Conservation (phyloP, 2,797 vertebrate species). For the Halcyon leucocephala region DNA sequence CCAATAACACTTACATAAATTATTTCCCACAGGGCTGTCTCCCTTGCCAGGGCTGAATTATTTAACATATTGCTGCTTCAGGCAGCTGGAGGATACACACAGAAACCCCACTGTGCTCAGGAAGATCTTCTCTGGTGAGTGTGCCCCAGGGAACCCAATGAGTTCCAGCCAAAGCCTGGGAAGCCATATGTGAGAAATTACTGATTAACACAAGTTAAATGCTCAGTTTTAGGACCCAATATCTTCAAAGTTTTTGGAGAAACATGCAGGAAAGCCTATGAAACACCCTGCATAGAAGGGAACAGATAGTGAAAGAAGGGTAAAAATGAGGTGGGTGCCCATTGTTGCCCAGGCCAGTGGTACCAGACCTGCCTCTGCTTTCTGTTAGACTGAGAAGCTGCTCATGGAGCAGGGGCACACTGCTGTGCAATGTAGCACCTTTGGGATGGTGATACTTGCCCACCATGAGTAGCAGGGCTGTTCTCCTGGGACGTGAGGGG, state of each 20-base stretch:
- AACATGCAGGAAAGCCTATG: not conserved
- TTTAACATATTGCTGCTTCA: not conserved
- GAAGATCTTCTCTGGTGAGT: not conserved
- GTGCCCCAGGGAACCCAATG: not conserved
- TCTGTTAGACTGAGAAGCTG: not conserved
- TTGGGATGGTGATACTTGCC: not conserved
- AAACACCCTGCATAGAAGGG: not conserved
- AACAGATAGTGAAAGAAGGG: not conserved
- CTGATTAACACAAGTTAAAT: fast-evolving
- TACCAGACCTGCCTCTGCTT: fast-evolving
- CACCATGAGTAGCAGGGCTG: fast-evolving
- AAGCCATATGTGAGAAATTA: not conserved
- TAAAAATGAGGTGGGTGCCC: not conserved
- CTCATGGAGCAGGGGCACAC: not conserved
- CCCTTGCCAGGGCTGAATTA: not conserved
- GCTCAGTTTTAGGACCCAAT: not conserved
- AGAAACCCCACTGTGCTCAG: not conserved
- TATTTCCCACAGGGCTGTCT: not conserved
- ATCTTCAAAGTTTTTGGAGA: not conserved
- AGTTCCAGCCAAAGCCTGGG: not conserved
- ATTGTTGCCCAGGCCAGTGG: fast-evolving
- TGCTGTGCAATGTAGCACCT: not conserved
- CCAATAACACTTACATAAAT: not conserved
- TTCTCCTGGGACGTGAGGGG: not conserved
- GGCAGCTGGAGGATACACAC: not conserved